A percentile compares a stretch with the other conserved stretches of the same genome.
Conservation (phyloP, 2,797 vertebrate genomes). For the Cynodonichthys magdalenae region DNA sequence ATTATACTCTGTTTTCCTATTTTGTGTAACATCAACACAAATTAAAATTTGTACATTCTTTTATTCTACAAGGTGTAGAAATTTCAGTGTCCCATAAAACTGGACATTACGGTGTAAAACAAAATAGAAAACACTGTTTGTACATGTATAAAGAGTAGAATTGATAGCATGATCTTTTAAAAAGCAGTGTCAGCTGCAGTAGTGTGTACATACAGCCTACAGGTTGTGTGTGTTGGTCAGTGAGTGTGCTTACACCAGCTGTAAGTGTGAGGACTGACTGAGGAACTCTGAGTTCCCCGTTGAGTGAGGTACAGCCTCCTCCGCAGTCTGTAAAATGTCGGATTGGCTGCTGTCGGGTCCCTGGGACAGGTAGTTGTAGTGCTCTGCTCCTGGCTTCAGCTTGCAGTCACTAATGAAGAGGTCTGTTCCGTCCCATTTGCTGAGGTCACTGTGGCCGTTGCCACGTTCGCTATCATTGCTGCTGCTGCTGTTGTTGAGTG, state of each 20-base stretch:
- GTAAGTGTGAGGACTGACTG: conserved; percentile 88
- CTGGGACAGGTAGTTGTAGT: conserved; percentile 82
- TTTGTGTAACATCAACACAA: conserved; percentile 34
- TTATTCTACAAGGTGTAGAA: background rate
- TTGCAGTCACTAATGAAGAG: conserved; percentile 93
- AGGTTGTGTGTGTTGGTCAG: conserved; percentile 13
- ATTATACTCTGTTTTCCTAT: conserved; percentile 11
- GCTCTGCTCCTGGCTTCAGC: conserved; percentile 80
- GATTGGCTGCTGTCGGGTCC: conserved; percentile 79
- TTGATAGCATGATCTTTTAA: conserved; percentile 36
- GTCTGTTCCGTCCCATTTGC: conserved; percentile 88
- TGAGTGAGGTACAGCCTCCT: conserved; percentile 74
- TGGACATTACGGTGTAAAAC: conserved; percentile 26
- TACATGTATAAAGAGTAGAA: conserved; percentile 39
- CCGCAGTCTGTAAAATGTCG: conserved; percentile 88
- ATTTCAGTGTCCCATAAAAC: conserved; percentile 14
- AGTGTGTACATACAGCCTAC: conserved; percentile 27
- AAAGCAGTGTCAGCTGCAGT: conserved; percentile 37
- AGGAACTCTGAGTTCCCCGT: conserved; percentile 85
- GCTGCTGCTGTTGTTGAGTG: conserved; percentile 66
- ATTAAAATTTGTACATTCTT: conserved; percentile 18
- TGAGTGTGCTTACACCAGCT: conserved; percentile 84
- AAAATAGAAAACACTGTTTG: conserved; percentile 31
- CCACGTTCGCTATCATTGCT: conserved; percentile 74
- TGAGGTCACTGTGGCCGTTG: conserved; percentile 44